phyloP scores from a whole-genome alignment of 2,888 invertebrate species.

The Caenorhabditis panamensis region DNA sequence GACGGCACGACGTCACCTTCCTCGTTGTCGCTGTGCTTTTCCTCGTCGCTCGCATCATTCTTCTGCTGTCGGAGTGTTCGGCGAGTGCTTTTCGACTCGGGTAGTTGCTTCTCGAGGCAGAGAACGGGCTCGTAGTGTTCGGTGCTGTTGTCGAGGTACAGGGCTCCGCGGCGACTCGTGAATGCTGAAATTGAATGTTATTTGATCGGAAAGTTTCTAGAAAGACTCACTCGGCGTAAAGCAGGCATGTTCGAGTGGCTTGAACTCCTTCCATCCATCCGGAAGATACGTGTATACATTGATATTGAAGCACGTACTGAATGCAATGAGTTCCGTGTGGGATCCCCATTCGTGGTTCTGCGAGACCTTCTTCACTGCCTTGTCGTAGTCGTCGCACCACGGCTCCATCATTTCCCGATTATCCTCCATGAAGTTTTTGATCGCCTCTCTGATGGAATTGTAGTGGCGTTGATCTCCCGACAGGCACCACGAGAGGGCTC shows the following conservation, averaged over 20 bases:
- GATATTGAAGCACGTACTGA: conserved; percentile 10
- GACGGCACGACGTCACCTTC: too few relatives aligned
- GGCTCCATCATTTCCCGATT: background rate
- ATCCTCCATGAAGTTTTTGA: too few relatives aligned
- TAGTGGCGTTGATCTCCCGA: conserved; percentile 8
- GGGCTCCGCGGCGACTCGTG: conserved; percentile 6
- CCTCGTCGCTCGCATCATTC: background rate
- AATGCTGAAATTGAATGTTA: background rate
- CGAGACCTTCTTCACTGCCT: background rate
- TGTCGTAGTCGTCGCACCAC: too few relatives aligned
- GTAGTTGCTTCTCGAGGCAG: background rate
- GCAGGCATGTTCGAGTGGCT: background rate
- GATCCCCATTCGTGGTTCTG: background rate
- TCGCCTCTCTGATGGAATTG: conserved; percentile 3
- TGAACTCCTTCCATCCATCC: conserved; percentile 5
- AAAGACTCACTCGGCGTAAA: background rate
- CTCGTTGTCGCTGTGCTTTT: too few relatives aligned
- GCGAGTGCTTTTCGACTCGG: background rate
- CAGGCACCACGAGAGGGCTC: conserved; percentile 36
- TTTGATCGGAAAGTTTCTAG: too few relatives aligned
- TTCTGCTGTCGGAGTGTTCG: background rate
- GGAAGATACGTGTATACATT: conserved; percentile 18
- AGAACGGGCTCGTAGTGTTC: conserved; percentile 27
- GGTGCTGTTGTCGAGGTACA: conserved; percentile 5
- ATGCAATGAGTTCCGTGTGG: conserved; percentile 4